phyloP scores from a whole-genome alignment of 2,113 vertebrate species.

The Leucopsar rothschildi region DNA sequence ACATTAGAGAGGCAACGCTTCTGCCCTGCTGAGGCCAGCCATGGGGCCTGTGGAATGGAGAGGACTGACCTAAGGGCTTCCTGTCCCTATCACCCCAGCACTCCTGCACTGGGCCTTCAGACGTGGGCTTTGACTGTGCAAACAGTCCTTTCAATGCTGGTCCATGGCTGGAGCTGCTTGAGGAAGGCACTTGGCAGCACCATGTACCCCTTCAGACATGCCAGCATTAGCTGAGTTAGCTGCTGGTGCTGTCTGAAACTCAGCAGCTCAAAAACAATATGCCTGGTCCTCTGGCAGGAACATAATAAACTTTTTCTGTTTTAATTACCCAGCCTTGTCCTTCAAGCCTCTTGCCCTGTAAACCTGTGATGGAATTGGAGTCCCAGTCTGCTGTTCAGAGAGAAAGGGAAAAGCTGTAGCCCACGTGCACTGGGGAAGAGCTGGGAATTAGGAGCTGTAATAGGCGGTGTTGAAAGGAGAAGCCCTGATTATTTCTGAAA shows the following conservation, averaged over 20 bases:
- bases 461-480: not conserved
- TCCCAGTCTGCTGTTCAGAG: not conserved
- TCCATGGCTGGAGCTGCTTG: not conserved
- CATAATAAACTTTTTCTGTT: not conserved
- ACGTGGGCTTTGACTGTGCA: not conserved
- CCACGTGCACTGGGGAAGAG: not conserved
- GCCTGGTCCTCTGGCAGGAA: not conserved
- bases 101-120: not conserved
- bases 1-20: not conserved
- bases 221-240: not conserved
- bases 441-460: not conserved
- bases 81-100: fast-evolving
- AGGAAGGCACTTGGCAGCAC: not conserved
- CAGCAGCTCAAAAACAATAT: not conserved
- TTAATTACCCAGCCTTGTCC: not conserved
- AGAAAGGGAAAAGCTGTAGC: not conserved
- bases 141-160: not conserved
- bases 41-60: not conserved
- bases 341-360: not conserved
- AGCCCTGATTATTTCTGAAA: not conserved
- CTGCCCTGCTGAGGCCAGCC: not conserved
- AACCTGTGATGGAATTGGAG: not conserved
- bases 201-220: not conserved
- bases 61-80: not conserved
- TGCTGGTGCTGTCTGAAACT: not conserved